Percentiles rank a stretch among this genome's conserved stretches.
Evolutionary conservation across 1,140 invertebrate species (phyloP).

Genomic region (Orchesella cincta): DNA sequence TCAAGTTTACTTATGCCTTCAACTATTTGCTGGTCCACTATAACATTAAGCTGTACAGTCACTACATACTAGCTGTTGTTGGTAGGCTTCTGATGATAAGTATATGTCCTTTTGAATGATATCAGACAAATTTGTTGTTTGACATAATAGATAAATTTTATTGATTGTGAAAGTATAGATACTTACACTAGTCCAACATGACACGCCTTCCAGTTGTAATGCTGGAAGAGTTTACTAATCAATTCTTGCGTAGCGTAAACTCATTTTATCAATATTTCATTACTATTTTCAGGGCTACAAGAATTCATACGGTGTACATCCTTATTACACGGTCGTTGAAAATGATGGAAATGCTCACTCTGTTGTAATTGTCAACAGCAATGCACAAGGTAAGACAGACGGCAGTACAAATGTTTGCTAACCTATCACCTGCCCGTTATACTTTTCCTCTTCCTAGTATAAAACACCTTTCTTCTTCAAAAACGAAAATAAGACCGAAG

Average conservation of each 20-base stretch:
- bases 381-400: conserved; percentile 44
- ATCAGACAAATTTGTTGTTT: no score
- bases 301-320: conserved; percentile 60
- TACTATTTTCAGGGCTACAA: conserved; percentile 53
- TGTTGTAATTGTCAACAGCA: conserved; percentile 45
- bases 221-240: no score
- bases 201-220: no score
- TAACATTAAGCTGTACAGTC: no score
- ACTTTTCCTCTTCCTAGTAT: neutral
- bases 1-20: no score
- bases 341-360: conserved; percentile 51
- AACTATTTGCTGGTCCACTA: no score
- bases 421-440: neutral
- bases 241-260: no score
- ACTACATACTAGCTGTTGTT: no score
- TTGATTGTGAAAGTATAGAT: neutral
- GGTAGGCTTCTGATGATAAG: conserved; percentile 57
- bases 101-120: no score
- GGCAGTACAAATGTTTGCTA: no score
- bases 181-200: no score
- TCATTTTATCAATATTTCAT: no score
- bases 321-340: conserved; percentile 61
- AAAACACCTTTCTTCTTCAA: neutral
- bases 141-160: conserved; percentile 49
- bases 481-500: neutral